Conservation (phyloP, 2,113 vertebrate genomes). For the Conger conger region DNA sequence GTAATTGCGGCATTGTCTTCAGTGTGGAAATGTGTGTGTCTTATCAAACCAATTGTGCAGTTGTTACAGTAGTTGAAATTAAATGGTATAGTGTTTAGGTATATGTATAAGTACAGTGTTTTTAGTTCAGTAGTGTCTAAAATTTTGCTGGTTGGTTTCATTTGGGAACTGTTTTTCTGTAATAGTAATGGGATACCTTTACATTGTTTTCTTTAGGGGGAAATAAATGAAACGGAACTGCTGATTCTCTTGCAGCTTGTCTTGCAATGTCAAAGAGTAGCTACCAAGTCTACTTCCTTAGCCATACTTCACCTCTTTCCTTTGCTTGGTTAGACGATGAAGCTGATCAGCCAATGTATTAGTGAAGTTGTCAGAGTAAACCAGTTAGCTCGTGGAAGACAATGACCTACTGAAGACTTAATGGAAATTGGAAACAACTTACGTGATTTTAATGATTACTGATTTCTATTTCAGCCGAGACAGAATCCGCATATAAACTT, state of each 20-base stretch:
- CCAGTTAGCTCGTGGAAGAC: background rate
- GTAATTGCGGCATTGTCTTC: background rate
- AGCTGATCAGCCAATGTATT: background rate
- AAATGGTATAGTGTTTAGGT: background rate
- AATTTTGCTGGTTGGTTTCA: background rate
- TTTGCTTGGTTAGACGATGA: background rate
- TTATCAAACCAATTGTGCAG: background rate
- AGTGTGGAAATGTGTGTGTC: background rate
- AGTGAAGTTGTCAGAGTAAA: background rate
- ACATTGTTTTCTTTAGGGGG: background rate
- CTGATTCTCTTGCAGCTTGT: background rate
- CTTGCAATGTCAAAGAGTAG: background rate
- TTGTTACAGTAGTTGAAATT: background rate
- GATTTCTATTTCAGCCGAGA: background rate
- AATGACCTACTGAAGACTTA: background rate
- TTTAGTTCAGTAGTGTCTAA: background rate
- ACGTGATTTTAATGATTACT: background rate
- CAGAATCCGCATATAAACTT: background rate
- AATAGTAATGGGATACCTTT: background rate
- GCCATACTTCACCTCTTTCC: background rate
- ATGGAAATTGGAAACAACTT: background rate
- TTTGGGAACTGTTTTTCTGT: background rate
- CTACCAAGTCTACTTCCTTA: background rate
- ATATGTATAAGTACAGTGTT: too few species aligned
- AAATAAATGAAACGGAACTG: conserved; percentile 5